Evolutionary conservation across 2,888 invertebrate species (phyloP).

Genomic region (Philhelius pedissequus): DNA sequence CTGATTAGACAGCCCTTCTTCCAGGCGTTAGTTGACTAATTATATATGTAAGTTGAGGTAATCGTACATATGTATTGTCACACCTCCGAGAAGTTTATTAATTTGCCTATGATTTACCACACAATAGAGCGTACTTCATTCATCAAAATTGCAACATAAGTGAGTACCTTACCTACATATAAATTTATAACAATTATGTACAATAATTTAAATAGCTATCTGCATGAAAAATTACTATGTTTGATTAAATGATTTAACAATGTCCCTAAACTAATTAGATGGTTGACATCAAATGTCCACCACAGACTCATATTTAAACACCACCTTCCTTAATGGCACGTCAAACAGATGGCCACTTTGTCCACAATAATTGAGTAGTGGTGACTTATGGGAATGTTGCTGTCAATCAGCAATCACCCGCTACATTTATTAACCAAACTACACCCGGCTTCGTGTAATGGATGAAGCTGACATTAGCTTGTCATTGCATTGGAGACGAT

Average conservation of each 20-base stretch:
- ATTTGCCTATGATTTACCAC: too few species aligned
- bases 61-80: too few species aligned
- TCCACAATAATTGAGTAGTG: neutral
- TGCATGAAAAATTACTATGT: neutral
- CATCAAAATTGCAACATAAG: neutral
- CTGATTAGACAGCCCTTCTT: too few species aligned
- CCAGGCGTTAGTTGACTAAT: too few species aligned
- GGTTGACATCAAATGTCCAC: neutral
- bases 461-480: neutral
- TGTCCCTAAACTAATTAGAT: neutral
- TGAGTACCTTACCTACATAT: too few species aligned
- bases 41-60: too few species aligned
- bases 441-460: neutral
- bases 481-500: too few species aligned
- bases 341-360: conserved; percentile 1
- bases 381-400: neutral
- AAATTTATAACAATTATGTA: neutral
- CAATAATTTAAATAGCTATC: neutral
- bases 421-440: neutral
- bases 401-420: neutral
- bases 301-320: neutral
- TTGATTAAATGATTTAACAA: neutral
- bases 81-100: neutral
- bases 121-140: neutral
- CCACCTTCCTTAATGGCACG: neutral